Base-by-base conservation (phyloP, 2,888 invertebrate genomes). In the Eristalis intricaria region DNA sequence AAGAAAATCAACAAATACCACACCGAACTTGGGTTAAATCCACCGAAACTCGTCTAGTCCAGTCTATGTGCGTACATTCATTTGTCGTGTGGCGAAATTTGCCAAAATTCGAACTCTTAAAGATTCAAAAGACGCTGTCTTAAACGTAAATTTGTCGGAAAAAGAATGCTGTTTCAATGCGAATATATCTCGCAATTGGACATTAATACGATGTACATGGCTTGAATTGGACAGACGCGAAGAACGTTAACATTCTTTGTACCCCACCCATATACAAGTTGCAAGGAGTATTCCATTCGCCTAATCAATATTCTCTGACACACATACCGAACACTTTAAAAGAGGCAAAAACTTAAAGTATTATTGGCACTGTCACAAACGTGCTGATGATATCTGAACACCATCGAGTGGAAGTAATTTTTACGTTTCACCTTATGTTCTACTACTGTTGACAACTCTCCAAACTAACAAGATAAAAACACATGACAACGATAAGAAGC, bases 381-480 rank as follows among this genome's bases (percentile, higher is more conserved):
- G 26, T 63, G 35, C 29, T 56, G 35, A 63, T 63, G 66, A 68
- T 68, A 83, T 83, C 83, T 73, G 26, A 73, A 13, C 19, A 43
- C 43, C 32, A 32, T 32, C 8, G 29, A 50, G 22, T 8, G 15
- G 19, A 63, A 73, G 11, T 22, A 73, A 32, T 43, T 73, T 32
- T 8, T 61, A 23, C 38, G 22, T 60, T 26, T 38, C 61, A 22
- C 15, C 22, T 19, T n/a, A 23, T 76, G 50, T 77, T 69, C 61
- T 50, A 68, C 68, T 77, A 68, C 76, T 23, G 76, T 61, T 68
- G 8, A 77, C 76, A 68, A 5, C 50, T 32, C 56, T 19, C 26
- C 3, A n/a, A n/a, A 40, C 64, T 2, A 43, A 68, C 32, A 50
- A 50, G 74, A 65, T 65, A 74, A 60, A 65, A 60, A 32, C 35